These are phyloP conservation scores for Perca schrenkii DNA, from an alignment of 2,113 vertebrate species.

Conservation along the genomic window DNA sequence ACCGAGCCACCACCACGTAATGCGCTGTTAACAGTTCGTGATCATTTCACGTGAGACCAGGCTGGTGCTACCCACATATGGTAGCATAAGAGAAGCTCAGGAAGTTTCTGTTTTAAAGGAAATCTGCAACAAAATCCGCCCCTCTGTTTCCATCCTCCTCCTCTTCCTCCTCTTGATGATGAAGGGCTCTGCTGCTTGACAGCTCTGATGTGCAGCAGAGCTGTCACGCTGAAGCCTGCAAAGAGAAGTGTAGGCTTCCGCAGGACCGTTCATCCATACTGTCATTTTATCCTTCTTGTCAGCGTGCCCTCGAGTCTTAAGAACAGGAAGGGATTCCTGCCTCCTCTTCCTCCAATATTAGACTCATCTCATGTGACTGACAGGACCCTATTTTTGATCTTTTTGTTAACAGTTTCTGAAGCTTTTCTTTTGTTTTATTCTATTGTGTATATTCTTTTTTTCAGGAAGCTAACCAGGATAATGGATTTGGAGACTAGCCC, in stretches of 20 bases:
- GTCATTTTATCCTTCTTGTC: background rate
- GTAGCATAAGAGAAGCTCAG: background rate
- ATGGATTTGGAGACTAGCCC: background rate
- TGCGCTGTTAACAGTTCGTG: too few species aligned
- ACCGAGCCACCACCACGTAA: too few species aligned
- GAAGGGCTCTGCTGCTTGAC: constrained; percentile 10
- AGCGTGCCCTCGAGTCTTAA: background rate
- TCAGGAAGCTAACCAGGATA: background rate
- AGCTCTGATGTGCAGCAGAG: background rate
- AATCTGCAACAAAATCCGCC: background rate
- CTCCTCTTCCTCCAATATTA: constrained; percentile 9
- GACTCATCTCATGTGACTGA: background rate
- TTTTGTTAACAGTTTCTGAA: background rate
- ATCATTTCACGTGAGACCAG: too few species aligned
- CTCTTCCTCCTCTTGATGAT: constrained; percentile 17
- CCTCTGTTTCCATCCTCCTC: background rate
- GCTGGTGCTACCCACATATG: background rate
- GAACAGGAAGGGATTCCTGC: background rate
- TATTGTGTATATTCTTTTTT: background rate
- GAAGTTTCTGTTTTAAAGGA: background rate
- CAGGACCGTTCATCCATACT: constrained; percentile 3
- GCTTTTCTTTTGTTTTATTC: background rate
- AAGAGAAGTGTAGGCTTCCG: background rate
- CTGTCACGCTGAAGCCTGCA: background rate
- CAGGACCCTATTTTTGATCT: background rate